phyloP scores from a whole-genome alignment of 2,888 invertebrate species.

The Gymnosoma rotundatum region DNA sequence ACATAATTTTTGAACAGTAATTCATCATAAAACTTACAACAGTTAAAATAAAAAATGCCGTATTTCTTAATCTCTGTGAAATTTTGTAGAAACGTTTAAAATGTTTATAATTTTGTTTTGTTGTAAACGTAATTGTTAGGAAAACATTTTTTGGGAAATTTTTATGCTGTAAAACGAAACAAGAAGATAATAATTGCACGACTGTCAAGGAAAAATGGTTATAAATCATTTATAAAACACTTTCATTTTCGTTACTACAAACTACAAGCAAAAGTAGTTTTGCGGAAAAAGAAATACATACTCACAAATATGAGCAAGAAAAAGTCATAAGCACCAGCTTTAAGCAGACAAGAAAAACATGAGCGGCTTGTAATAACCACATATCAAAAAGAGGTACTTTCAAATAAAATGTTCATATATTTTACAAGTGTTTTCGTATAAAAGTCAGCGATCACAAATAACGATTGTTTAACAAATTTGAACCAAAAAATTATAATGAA shows the following conservation, averaged over 20 bases:
- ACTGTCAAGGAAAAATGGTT: conserved; percentile 72
- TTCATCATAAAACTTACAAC: conserved; percentile 62
- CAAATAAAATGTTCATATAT: too few species aligned
- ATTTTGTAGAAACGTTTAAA: conserved; percentile 53
- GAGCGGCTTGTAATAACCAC: too few species aligned
- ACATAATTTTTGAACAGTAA: conserved; percentile 73
- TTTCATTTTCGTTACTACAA: conserved; percentile 63
- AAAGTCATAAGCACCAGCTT: too few species aligned
- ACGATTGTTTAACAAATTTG: too few species aligned
- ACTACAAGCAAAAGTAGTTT: conserved; percentile 42
- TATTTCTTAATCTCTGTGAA: conserved; percentile 47
- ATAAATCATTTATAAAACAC: conserved; percentile 65
- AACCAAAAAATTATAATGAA: too few species aligned
- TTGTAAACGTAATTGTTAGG: conserved; percentile 14
- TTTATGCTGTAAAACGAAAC: conserved; percentile 16
- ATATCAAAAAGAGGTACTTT: too few species aligned
- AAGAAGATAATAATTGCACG: conserved; percentile 75
- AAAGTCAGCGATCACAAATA: too few species aligned
- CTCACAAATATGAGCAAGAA: neutral
- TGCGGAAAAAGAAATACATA: neutral
- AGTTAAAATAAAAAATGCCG: conserved; percentile 10
- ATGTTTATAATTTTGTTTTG: conserved; percentile 8
- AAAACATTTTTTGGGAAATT: conserved; percentile 33
- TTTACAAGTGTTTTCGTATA: too few species aligned
- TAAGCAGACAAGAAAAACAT: too few species aligned